A percentile compares a stretch with the other conserved stretches of the same genome.
phyloP scores from a whole-genome alignment of 2,888 invertebrate species.

The Crepidodera aurea region DNA sequence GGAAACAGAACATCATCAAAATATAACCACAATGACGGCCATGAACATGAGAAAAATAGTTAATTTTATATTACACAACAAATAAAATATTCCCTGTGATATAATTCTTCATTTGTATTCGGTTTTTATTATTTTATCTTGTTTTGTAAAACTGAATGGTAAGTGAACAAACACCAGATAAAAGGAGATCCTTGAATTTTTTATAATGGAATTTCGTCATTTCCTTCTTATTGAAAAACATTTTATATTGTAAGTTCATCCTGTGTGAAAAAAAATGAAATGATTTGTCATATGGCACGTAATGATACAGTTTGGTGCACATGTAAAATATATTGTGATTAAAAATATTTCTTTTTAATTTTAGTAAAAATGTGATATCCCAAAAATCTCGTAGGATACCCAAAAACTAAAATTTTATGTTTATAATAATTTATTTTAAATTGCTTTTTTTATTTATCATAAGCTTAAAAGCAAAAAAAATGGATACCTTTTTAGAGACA shows the following conservation, averaged over 20 bases:
- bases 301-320: constrained; percentile 56
- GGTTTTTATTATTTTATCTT: constrained; percentile 30
- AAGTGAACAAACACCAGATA: constrained; percentile 35
- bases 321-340: constrained; percentile 40
- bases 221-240: constrained; percentile 54
- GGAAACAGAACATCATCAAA: too few relatives aligned
- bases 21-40: too few relatives aligned
- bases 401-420: too few relatives aligned
- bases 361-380: too few relatives aligned
- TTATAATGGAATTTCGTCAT: constrained; percentile 52
- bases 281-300: constrained; percentile 54
- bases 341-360: background rate
- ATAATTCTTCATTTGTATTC: constrained; percentile 27
- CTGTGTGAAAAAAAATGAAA: constrained; percentile 52
- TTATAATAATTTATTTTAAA: too few relatives aligned
- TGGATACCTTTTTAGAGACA: too few relatives aligned
- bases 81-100: constrained; percentile 4
- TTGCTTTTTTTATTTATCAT: too few relatives aligned
- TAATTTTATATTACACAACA: constrained; percentile 13
- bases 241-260: constrained; percentile 52
- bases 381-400: too few relatives aligned
- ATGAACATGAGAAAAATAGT: background rate
- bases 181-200: constrained; percentile 48
- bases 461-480: too few relatives aligned
- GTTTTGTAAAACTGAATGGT: constrained; percentile 28